Conservation (phyloP, 2,888 invertebrate species). For the Bombyx huttoni region DNA sequence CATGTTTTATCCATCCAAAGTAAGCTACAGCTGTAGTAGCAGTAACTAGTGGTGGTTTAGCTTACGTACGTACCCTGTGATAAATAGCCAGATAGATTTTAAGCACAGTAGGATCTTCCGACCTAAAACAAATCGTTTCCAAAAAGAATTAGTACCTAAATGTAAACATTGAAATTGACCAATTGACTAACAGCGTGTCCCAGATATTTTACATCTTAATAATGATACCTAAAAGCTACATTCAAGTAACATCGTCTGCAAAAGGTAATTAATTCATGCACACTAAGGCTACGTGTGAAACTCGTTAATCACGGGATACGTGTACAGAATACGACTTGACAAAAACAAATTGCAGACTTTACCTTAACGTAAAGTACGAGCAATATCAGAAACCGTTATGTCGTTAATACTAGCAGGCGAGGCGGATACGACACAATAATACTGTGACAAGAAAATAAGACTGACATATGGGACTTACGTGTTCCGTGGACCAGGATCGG, state of each 20-base stretch:
- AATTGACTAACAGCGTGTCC: no score
- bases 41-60: no score
- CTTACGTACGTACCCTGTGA: no score
- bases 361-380: conserved; percentile 16
- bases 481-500: conserved; percentile 21
- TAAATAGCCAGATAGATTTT: no score
- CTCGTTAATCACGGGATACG: not conserved
- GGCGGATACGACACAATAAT: conserved; percentile 31
- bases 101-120: no score
- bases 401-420: conserved; percentile 30
- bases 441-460: conserved; percentile 33
- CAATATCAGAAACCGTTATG: conserved; percentile 29
- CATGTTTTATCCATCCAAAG: no score
- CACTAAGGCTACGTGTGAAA: not conserved
- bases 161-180: no score
- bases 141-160: no score
- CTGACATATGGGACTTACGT: conserved; percentile 48
- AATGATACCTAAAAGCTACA: not conserved
- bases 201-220: no score
- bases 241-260: not conserved
- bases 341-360: conserved; percentile 7
- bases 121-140: no score
- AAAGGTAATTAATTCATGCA: not conserved
- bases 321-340: not conserved
- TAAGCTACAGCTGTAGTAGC: no score